Base-by-base conservation (phyloP, 1,140 invertebrate genomes). In the Drosophila kanapiae region DNA sequence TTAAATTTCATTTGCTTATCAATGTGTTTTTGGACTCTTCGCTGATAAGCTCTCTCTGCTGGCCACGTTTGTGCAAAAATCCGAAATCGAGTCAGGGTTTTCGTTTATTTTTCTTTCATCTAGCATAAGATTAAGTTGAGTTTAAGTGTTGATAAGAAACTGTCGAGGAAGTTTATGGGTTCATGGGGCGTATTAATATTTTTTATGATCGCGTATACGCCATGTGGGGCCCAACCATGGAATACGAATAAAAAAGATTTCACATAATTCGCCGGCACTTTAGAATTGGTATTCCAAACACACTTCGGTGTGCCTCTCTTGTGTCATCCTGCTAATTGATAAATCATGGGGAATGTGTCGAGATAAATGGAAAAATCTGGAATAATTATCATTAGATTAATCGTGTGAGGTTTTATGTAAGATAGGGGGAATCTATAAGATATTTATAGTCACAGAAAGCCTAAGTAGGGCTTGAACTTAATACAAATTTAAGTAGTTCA, bases 271-370 rank as follows among this genome's bases (percentile, higher is more conserved):
- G 13, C 16, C 13, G 18, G 10, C 35, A 13, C 43, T 56, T 37
- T 51, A 10, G 10, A 48, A 72, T 72, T 79, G 56, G 31, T 23
- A 49, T 35, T 37, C 38, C 18, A 49, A 51, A 37, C 37, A 37
- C 47, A 45, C 61, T 29, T 70, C 23, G 33, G 6, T 1, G 40
- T 31, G 64, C 62, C 60, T 67, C 40, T 58, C 45, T 51, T 67
- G 47, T 59, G 67, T 51, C 33, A 37, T 63, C 64, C 43, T 54
- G 70, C 76, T 83, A 83, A 83, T 85, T 80, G 45, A 63, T 62
- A 53, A 76, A 74, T 83, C 71, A 63, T 80, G 59, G 42, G 35
- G 42, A 65, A 72, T 70, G 38, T 42, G 62, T 13, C 18, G 14
- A 35, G 29, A 68, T 35, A 69, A 65, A 48, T 69, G 45, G 29